Base-by-base conservation (phyloP, 2,888 invertebrate genomes). In the Macaria liturata region DNA sequence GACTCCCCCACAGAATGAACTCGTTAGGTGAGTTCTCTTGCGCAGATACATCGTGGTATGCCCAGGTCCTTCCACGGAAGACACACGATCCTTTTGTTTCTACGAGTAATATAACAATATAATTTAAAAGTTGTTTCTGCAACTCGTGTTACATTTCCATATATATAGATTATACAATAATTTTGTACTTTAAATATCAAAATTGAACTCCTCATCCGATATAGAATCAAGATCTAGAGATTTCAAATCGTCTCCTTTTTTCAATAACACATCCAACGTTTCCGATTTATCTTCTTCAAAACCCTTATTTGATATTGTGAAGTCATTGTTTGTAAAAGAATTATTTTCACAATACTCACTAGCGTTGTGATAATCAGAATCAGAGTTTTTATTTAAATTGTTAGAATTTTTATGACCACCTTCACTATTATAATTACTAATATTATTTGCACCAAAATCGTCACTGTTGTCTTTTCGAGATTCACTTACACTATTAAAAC, bases 201-300 rank as follows among this genome's bases (percentile, higher is more conserved):
- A 73, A 67, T 74, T 58, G 9, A 74, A 75, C 0, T 80, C 77
- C 4, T 72, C 76, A 47, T 80, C 78, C 0, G 77, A 78, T 45
- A 79, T 68, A 47, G 51, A 70, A 32, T 80, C 79, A 34, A 80
- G 61, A 32, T 76, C 75, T 58, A 72, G 52, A 0, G 73, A 67
- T 42, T 57, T 67, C 3, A 65, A 39, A 30, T 67, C 66, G 0
- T 57, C 43, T 9, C 48, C 55, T 8, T 65, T 61, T 53, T 46
- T 67, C 37, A 55, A 51, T 50, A 54, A 20, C 8, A 49, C 52
- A 30, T 57, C 54, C 0, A 57, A 43, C 39, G 43, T 7, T 4
- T 46, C 49, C 20, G 49, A 60, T 4, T 46, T 50, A 40, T 40
- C 51, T 6, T 60, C 49, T 47, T 57, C 64, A 1, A 58, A 46